Percentiles rank a stretch among this genome's conserved stretches.
Conservation (phyloP, 2,888 invertebrate species). For the Hirtodrosophila duncani region DNA sequence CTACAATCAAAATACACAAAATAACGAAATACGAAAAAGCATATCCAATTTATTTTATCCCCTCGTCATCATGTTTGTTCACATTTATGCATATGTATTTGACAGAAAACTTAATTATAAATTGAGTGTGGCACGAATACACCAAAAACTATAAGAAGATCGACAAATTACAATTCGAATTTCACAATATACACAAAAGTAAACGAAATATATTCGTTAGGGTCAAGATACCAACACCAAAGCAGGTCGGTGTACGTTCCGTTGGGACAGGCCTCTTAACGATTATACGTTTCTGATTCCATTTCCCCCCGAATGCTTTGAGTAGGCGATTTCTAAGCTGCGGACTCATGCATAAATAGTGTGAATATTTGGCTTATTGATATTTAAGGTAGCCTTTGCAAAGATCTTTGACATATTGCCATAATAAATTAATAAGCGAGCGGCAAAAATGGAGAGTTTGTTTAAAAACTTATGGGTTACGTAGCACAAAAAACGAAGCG, state of each 20-base stretch:
- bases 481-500: neutral
- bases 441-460: slow-evolving; percentile 5
- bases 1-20: neutral
- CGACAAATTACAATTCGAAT: slow-evolving; percentile 30
- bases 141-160: slow-evolving; percentile 12
- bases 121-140: too few species aligned
- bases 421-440: slow-evolving; percentile 28
- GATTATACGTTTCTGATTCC: slow-evolving; percentile 11
- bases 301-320: too few species aligned
- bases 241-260: too few species aligned
- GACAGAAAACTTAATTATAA: slow-evolving; percentile 24
- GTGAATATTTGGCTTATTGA: slow-evolving; percentile 11
- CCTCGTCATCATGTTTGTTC: neutral
- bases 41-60: neutral
- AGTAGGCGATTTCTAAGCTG: slow-evolving; percentile 35
- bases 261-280: slow-evolving; percentile 26
- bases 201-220: slow-evolving; percentile 14
- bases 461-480: neutral
- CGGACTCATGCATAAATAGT: too few species aligned
- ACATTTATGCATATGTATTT: slow-evolving; percentile 20
- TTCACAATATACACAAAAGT: slow-evolving; percentile 30
- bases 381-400: slow-evolving; percentile 7
- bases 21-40: neutral
- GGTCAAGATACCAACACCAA: too few species aligned
- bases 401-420: slow-evolving; percentile 20